Evolutionary conservation across 1,140 invertebrate genomes (phyloP).

Genomic region (Dinoponera quadriceps): DNA sequence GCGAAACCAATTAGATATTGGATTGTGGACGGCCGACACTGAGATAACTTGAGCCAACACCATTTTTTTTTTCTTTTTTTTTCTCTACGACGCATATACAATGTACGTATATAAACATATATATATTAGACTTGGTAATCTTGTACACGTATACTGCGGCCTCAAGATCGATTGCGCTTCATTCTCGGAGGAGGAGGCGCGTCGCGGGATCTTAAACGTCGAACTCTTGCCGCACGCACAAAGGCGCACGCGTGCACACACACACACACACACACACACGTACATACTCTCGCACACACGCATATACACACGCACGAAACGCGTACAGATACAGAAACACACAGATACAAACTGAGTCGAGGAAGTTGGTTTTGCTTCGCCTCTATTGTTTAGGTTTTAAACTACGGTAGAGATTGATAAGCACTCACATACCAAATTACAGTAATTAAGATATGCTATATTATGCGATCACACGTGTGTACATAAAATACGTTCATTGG

Average conservation of each 20-base stretch:
- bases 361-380: constrained; percentile 32
- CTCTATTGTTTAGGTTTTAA: constrained; percentile 19
- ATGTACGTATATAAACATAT: constrained; percentile 46
- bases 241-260: background rate
- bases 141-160: constrained; percentile 19
- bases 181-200: background rate
- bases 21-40: constrained; percentile 7
- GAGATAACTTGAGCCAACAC: background rate
- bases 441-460: constrained; percentile 57
- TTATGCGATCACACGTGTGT: constrained; percentile 36
- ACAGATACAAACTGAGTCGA: background rate
- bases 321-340: too few species aligned
- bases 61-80: constrained; percentile 29
- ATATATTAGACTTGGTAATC: constrained; percentile 43
- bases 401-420: constrained; percentile 34
- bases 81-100: constrained; percentile 28
- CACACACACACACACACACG: too few species aligned
- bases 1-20: constrained; percentile 27
- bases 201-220: constrained; percentile 14
- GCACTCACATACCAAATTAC: constrained; percentile 59
- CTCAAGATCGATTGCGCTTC: constrained; percentile 40
- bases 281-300: too few species aligned
- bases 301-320: too few species aligned
- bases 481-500: constrained; percentile 7
- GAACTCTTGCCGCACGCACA: constrained; percentile 1